Evolutionary conservation across 2,113 vertebrate species (phyloP), one percentile per base, ranked within the genome.

Genomic region (Craseonycteris thonglongyai): DNA sequence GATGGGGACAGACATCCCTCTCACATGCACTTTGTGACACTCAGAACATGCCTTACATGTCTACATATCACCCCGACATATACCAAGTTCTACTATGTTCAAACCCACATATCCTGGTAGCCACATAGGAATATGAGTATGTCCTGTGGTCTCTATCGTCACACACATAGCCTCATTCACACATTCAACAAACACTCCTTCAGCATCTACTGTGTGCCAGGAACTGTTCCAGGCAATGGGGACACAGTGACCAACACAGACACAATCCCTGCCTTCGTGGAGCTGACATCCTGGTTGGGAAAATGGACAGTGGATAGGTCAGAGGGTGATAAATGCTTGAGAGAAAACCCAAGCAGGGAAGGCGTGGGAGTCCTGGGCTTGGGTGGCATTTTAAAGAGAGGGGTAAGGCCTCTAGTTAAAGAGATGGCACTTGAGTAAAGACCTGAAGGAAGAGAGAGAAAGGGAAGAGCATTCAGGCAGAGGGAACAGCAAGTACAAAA

Each of bases 381-480:
- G 28, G n/a, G 38, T 11, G 3, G 15, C 5, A 35, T 74, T 84
- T 56, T 84, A 61, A 86, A 92, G 54, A 71, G 38, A 74, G 51
- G 85, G 21, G 26, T 63, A 45, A 61, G 45, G 38, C 26, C 51
- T 92, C 47, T 59, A 14, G 59, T 59, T 42, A 59, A 59, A 80
- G 56, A 68, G 38, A 58, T 26, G 42, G 69, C 30, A n/a, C 35
- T 69, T n/a, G 61, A 38, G 12, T 13, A 28, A 91, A 78, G 66
- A n/a, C 45, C 26, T 38, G 75, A 71, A 66, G 63, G n/a, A 49
- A 69, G 45, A 65, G 47, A 22, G 15, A 54, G 18, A 61, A 91
- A 42, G 42, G 15, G 54, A 45, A 78, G 71, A 76, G 47, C 38
- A 24, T 68, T 72, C 42, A 24, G 78, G 61, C 84, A 93, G 78